These are phyloP conservation scores for Arctopsyche grandis DNA, from an alignment of 1,140 invertebrate genomes.

Conservation along the genomic window DNA sequence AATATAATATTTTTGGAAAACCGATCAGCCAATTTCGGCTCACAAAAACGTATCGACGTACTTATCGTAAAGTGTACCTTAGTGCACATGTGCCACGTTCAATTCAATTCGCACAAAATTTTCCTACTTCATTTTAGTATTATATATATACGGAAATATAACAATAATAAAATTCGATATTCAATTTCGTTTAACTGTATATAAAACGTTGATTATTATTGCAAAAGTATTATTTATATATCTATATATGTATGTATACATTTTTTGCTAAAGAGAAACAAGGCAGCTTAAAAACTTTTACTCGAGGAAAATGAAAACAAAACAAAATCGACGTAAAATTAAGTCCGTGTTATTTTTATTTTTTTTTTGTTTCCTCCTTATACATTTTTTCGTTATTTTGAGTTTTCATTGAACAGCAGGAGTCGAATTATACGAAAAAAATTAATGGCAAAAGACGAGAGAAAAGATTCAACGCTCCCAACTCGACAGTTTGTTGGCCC, in stretches of 20 bases:
- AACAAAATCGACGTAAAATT: slow-evolving; percentile 7
- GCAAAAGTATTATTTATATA: too few relatives aligned
- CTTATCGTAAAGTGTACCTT: slow-evolving; percentile 2
- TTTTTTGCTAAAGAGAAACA: too few relatives aligned
- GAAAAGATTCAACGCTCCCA: background rate
- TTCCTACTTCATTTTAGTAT: background rate
- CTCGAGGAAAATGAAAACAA: background rate
- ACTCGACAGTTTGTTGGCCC: background rate
- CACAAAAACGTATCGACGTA: background rate
- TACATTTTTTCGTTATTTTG: background rate
- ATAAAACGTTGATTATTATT: too few relatives aligned
- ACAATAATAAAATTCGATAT: too few relatives aligned
- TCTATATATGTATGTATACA: too few relatives aligned
- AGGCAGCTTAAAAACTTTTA: background rate
- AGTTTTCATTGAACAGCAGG: slow-evolving; percentile 24
- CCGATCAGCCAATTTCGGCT: background rate
- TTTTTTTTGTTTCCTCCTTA: slow-evolving; percentile 8
- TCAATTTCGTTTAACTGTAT: too few relatives aligned
- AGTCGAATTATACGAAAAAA: slow-evolving; percentile 6
- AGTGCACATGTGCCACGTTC: background rate
- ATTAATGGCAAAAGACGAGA: background rate
- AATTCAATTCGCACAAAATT: slow-evolving; percentile 32
- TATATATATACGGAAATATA: too few relatives aligned
- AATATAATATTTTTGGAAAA: too few relatives aligned
- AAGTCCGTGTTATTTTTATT: background rate